These are phyloP conservation scores for Dynastes hyllus DNA, from an alignment of 2,888 invertebrate genomes.

Conservation along the genomic window DNA sequence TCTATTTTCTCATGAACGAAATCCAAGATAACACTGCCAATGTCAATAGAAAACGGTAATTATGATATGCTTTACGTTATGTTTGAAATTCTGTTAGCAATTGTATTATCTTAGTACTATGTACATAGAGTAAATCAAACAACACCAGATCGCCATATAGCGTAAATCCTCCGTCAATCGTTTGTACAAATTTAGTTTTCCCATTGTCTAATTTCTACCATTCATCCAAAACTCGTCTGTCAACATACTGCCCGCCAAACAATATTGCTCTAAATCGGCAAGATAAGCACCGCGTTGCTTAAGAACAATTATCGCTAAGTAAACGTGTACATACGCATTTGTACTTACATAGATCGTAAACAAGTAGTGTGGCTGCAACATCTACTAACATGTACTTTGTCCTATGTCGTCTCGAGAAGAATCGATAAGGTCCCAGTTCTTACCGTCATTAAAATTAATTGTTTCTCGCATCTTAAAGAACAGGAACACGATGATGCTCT, in stretches of 20 bases:
- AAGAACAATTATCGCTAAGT: conserved; percentile 14
- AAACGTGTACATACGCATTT: no score
- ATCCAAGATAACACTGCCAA: no score
- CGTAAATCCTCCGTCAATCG: no score
- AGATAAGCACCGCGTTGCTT: conserved; percentile 9
- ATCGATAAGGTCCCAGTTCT: no score
- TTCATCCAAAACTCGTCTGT: conserved; percentile 2
- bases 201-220: conserved; percentile 4
- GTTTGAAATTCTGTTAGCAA: no score
- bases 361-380: neutral
- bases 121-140: no score
- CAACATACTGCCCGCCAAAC: neutral
- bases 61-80: no score
- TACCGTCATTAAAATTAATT: neutral
- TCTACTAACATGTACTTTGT: neutral
- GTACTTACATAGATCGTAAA: neutral
- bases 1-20: no score
- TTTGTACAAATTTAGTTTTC: conserved; percentile 2
- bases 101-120: no score
- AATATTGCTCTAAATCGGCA: neutral
- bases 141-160: no score
- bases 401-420: conserved; percentile 1
- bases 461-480: neutral
- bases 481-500: neutral
- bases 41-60: no score